Base-by-base conservation (phyloP, 2,113 vertebrate genomes). In the Burhinus bistriatus region DNA sequence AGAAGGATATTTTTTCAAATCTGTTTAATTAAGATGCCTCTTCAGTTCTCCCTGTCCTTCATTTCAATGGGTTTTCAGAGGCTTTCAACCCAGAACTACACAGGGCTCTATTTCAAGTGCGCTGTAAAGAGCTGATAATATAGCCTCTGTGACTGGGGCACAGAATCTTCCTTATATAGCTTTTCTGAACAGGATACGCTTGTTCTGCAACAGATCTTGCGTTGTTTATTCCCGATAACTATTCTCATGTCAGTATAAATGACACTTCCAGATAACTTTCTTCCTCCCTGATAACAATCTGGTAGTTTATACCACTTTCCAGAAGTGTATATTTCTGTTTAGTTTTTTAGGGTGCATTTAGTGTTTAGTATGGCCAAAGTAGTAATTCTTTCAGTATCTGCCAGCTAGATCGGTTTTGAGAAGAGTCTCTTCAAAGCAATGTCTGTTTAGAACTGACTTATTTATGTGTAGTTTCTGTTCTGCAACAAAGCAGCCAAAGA, bases 11-110 rank as follows among this genome's bases (percentile, higher is more conserved):
- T 92, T 96, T 93, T 88, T 83, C 75, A 93, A 95, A 96, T 94
- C 93, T 96, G 79, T 96, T 96, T 88, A 92, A 96, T 97, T 96
- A 93, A 96, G 92, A 96, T 97, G 95, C 93, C 95, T 96, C 93
- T 97, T 96, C 82, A 96, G 87, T 92, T 95, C 92, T 73, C 64
- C 59, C 75, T 90, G 68, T 77, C 90, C 79, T 77, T 90, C 85
- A 71, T 89, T 95, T 96, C 95, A 96, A 86, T 95, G 70, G 79
- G 52, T 95, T 90, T 96, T 96, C 92, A 93, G 75, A 83, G 64
- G 68, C 81, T 97, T 97, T 93, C 89, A 95, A 76, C 94, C 83
- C 83, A 96, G 91, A 80, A 17, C 87, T 82, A 45, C 77, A 95
- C 89, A 97, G 91, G 91, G 73, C 94, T 94, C 92, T 94, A 85